Conservation (phyloP, 30 jellyfish, hydroid and myxozoan species). For the Phacellophora camtschatica region DNA sequence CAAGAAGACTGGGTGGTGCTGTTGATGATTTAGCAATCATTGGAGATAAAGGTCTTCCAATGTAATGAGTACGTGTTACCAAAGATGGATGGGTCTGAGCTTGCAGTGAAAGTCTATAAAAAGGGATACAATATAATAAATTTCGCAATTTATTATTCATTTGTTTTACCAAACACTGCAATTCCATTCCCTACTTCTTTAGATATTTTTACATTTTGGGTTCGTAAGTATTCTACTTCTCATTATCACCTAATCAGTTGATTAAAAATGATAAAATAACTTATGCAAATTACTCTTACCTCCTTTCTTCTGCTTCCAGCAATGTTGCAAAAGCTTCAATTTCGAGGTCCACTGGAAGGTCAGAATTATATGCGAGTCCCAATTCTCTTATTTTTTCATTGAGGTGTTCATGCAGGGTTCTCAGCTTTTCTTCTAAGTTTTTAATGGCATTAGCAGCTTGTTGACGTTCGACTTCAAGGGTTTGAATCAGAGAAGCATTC, state of each 20-base stretch:
- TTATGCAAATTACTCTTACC: slow-evolving; percentile 28
- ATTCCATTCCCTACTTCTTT: too few relatives aligned
- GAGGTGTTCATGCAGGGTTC: slow-evolving; percentile 70
- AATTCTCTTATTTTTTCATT: slow-evolving; percentile 70
- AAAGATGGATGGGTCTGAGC: slow-evolving; percentile 58
- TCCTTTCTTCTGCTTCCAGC: slow-evolving; percentile 82
- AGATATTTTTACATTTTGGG: too few relatives aligned
- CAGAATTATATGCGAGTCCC: slow-evolving; percentile 69
- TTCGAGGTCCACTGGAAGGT: slow-evolving; percentile 81
- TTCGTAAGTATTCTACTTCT: too few relatives aligned
- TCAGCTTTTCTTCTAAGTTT: slow-evolving; percentile 65
- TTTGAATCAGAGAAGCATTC: slow-evolving; percentile 75
- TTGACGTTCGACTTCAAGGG: slow-evolving; percentile 83
- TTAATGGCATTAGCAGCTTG: slow-evolving; percentile 74
- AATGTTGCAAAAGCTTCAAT: slow-evolving; percentile 78
- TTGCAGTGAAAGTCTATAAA: slow-evolving; percentile 53
- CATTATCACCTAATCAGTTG: too few relatives aligned
- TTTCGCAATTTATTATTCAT: too few relatives aligned
- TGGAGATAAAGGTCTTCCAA: slow-evolving; percentile 58
- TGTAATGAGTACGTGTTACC: slow-evolving; percentile 30
- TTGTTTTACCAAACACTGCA: too few relatives aligned
- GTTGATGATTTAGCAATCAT: slow-evolving; percentile 51
- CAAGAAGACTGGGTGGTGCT: slow-evolving; percentile 56
- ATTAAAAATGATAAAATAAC: too few relatives aligned
- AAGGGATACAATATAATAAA: too few relatives aligned